Conservation (phyloP, 2,113 vertebrate species). For the Solenodon paradoxus region DNA sequence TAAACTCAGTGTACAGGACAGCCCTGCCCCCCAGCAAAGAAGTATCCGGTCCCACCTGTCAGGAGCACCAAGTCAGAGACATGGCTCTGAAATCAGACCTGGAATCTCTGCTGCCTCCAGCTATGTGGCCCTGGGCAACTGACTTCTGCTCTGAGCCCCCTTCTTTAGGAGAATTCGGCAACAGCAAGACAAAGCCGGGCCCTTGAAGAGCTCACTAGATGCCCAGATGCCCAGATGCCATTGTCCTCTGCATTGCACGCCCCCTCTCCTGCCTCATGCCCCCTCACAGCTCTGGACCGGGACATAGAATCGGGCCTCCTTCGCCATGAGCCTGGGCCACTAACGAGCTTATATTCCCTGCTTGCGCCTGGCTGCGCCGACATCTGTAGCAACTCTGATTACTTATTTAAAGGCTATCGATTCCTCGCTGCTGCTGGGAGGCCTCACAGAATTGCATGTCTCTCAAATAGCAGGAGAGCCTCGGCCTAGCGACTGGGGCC, state of each 20-base stretch:
- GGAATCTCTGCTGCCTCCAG: background rate
- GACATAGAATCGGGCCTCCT: constrained; percentile 31
- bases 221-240: background rate
- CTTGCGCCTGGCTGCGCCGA: constrained; percentile 70
- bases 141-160: background rate
- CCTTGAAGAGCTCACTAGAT: background rate
- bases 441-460: constrained; percentile 61
- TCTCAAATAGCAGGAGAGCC: constrained; percentile 63
- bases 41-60: background rate
- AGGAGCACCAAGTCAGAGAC: background rate
- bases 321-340: background rate
- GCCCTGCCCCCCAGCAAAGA: background rate
- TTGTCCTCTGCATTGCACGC: background rate
- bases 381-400: constrained; percentile 78
- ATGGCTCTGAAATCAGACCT: background rate
- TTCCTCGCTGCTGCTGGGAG: constrained; percentile 76
- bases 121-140: background rate
- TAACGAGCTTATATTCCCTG: constrained; percentile 59
- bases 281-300: background rate
- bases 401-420: constrained; percentile 85
- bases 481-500: constrained; percentile 61
- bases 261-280: background rate
- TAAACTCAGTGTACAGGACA: background rate
- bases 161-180: background rate
- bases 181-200: background rate